phyloP scores from a whole-genome alignment of 92 coral and sea anemone species.

The Zoanthus sansibaricus region DNA sequence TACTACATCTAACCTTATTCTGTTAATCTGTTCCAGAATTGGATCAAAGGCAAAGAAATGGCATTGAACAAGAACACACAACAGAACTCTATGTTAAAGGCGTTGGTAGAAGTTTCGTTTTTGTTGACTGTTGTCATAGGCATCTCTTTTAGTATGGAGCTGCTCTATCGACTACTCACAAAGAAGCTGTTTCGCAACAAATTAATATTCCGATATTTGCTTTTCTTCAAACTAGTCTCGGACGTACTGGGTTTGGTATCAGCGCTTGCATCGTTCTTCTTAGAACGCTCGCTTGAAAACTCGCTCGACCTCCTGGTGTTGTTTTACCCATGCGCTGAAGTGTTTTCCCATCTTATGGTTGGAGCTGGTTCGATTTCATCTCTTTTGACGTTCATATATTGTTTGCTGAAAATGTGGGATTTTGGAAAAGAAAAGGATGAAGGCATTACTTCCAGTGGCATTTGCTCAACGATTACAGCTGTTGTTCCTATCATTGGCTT shows the following conservation, averaged over 20 bases:
- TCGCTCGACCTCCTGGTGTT: neutral
- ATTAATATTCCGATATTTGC: neutral
- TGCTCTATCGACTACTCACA: neutral
- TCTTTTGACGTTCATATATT: neutral
- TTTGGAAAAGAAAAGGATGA: neutral
- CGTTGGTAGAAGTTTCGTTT: neutral
- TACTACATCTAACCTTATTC: neutral
- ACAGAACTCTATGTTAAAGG: neutral
- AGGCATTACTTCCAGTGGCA: neutral
- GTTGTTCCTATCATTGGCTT: neutral
- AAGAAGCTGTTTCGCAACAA: slow-evolving; percentile 5
- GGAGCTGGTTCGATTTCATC: neutral
- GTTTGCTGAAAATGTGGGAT: neutral
- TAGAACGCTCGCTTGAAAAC: neutral
- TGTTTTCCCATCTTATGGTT: neutral
- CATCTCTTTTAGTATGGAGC: neutral
- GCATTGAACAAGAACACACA: neutral
- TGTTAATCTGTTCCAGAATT: neutral
- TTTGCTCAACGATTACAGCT: neutral
- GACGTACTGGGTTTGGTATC: slow-evolving; percentile 1
- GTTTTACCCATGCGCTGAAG: neutral
- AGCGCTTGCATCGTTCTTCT: neutral
- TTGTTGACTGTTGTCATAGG: slow-evolving; percentile 14
- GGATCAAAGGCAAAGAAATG: neutral
- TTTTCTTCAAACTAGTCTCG: slow-evolving; percentile 12